Base-by-base conservation (phyloP, 2,113 vertebrate genomes). In the Centropristis striata region DNA sequence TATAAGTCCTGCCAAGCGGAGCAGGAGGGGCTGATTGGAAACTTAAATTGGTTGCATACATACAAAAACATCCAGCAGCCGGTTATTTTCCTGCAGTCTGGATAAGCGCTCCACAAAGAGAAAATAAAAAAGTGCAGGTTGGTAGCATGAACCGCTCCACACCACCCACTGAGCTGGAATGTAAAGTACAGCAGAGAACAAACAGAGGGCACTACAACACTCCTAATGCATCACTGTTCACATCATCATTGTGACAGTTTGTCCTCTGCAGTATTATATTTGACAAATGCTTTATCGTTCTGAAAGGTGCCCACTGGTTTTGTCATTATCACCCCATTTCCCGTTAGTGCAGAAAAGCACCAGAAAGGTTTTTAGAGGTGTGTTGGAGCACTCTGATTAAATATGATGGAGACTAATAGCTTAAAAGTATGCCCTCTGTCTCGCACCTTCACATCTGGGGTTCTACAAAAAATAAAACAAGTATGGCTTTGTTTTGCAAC, bases 201-300 rank as follows among this genome's bases (percentile, higher is more conserved):
- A 81, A 86, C 79, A 93, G 90, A 87, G 88, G 91, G 90, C 82
- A 84, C 89, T 72, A 55, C 67, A 90, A 67, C 83, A 65, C 92
- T 74, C 75, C 65, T 65, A 20, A 58, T 11, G 55, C 72, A 36
- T 86, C 71, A 41, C 74, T 44, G 54, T 49, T 60, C 66, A 77
- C 75, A 59, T 77, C 64, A 74, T 78, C 83, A 41, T 23, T 10
- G 61, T 65, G 58, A 70, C 57, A 37, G 28, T 23, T 60, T 80
- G 73, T 76, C 69, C 57, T 77, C 71, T 60, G 66, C 73, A 27
- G 46, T 11, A 18, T 44, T 18, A 42, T 23, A 14, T 75, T 54
- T 47, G 55, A 75, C 57, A 67, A 75, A 84, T 28, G 37, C 23
- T 80, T 68, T 60, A 80, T 84, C 2, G 20, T 60, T 69, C 72